These are phyloP conservation scores for Eleginops maclovinus DNA, from an alignment of 2,113 vertebrate species.

Conservation along the genomic window DNA sequence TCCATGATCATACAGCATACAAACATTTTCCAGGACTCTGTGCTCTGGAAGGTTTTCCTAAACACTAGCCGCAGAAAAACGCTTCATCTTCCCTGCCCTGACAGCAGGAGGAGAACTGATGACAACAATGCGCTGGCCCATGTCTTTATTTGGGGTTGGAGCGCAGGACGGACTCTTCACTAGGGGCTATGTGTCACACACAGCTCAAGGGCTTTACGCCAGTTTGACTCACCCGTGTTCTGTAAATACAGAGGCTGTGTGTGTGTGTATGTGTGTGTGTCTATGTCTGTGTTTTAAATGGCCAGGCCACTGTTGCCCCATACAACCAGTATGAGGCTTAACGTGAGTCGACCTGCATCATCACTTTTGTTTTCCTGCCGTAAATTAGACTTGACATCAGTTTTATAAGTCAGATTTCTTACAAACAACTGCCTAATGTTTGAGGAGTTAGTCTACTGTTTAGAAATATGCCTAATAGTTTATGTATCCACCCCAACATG, in stretches of 20 bases:
- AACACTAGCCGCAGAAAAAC: constrained; percentile 71
- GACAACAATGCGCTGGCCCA: constrained; percentile 74
- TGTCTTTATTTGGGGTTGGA: constrained; percentile 84
- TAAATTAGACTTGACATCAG: neutral
- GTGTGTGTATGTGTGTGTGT: constrained; percentile 29
- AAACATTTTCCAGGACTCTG: constrained; percentile 76
- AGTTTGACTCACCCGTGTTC: constrained; percentile 72
- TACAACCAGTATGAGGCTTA: constrained; percentile 31
- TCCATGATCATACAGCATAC: constrained; percentile 58
- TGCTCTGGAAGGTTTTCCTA: constrained; percentile 77
- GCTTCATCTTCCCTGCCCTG: constrained; percentile 67
- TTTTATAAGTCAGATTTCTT: neutral
- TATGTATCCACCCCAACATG: neutral
- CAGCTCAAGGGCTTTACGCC: constrained; percentile 65
- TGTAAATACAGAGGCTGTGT: constrained; percentile 73
- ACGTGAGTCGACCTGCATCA: constrained; percentile 3
- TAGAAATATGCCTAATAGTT: constrained; percentile 6
- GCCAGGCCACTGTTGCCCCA: constrained; percentile 15
- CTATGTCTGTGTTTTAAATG: constrained; percentile 60
- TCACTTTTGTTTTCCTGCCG: neutral
- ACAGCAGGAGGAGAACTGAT: constrained; percentile 72
- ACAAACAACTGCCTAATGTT: constrained; percentile 12
- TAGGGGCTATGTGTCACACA: constrained; percentile 60
- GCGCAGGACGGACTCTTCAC: constrained; percentile 60
- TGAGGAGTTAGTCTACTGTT: constrained; percentile 1